Base-by-base conservation (phyloP, 1,140 invertebrate species). In the Papilio helenus region DNA sequence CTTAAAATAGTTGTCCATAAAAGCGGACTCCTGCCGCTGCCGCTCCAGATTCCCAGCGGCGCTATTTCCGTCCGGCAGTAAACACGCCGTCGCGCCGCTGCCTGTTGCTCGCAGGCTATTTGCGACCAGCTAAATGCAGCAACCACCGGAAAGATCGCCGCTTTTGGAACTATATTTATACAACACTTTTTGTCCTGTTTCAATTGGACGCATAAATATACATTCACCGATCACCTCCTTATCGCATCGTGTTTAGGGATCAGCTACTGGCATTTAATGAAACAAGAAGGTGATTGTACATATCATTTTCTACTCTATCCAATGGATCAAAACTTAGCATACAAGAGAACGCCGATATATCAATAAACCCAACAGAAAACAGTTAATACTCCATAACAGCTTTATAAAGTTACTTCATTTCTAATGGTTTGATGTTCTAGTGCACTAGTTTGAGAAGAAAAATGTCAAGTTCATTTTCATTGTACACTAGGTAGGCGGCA, bases 121-220 rank as follows among this genome's bases (percentile, higher is more conserved):
- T 91, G 82, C 81, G 86, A 77, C 78, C 80, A 79, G 83, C 90
- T 90, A 89, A 86, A 89, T 89, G 84, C 85, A 89, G 85, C 85
- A 81, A 76, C 84, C 83, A 82, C 86, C 86, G 88, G 88, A 89
- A 88, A 87, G 80, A 84, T 84, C 72, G 80, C 72, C 79, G 68
- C 51, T 83, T 83, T 81, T 79, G 82, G 76, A 72, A 79, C 65
- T 81, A 79, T 76, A 58, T 81, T 79, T 79, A 44, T 61, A 77
- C 46, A 46, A 46, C 72, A 78, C 78, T 80, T 80, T 81, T 81
- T 81, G 68, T 65, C 72, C 61, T 73, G 0, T 49, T 68, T 72
- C 72, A 73, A 58, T 73, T 78, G 61, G 68, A 79, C 23, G 26
- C 61, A 29, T 68, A 68, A 16, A 29, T 34, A 68, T 68, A 3